These are phyloP conservation scores for Brachionus calyciflorus DNA, from an alignment of 1,140 invertebrate species.

Conservation along the genomic window DNA sequence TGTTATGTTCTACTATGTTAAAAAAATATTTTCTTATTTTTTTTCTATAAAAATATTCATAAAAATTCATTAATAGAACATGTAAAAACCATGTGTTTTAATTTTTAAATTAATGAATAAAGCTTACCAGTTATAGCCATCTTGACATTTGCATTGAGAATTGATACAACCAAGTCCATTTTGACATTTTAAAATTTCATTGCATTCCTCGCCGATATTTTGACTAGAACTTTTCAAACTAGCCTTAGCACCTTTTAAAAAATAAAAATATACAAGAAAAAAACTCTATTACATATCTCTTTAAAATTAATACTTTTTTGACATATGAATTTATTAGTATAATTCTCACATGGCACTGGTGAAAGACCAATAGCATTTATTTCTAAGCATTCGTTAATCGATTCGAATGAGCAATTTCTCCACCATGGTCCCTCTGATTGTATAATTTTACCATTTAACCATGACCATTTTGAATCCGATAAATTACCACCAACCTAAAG, in stretches of 20 bases:
- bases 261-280: too few species aligned
- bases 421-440: not conserved
- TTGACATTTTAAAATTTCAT: not conserved
- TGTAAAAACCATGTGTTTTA: not conserved
- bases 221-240: too few species aligned
- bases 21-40: too few species aligned
- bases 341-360: not conserved
- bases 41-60: too few species aligned
- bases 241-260: too few species aligned
- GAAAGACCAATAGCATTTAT: not conserved
- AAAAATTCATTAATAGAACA: not conserved
- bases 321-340: not conserved
- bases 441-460: not conserved
- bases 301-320: not conserved
- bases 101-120: not conserved
- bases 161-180: not conserved
- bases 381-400: not conserved
- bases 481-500: not conserved
- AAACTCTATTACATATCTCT: too few species aligned
- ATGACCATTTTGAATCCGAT: not conserved
- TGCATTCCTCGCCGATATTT: too few species aligned
- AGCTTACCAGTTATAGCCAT: not conserved
- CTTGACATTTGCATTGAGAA: not conserved
- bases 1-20: too few species aligned
- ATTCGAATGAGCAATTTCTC: not conserved